Base-by-base conservation (phyloP, 2,888 invertebrate species). In the Colostygia pectinataria region DNA sequence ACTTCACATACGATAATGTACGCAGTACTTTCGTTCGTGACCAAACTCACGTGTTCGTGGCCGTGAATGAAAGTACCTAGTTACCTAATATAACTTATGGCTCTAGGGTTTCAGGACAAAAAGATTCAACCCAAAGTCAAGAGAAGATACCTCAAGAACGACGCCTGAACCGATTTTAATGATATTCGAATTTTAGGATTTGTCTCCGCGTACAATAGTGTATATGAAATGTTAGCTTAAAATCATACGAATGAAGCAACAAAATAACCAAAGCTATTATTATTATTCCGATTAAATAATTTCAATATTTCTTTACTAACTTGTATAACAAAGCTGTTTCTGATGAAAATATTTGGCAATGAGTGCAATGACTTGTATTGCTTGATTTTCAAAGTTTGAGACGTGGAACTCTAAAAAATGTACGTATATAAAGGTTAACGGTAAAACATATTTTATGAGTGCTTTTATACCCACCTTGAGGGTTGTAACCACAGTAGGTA, bases 381-480 rank as follows among this genome's bases (percentile, higher is more conserved):
- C 13, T 24, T 37, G 25, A 25, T 13, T 37, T 37, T 36, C 12
- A 36, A 5, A n/a, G 25, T 25, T 15, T 15, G 31, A 14, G 8
- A 49, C 53, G 50, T 62, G 45, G 52, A 64, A 61, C 52, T 60
- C 42, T 38, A 55, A 53, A 53, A 64, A 68, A 66, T 57, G 14
- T 14, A 29, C 49, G 43, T 54, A 54, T 42, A 55, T 51, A 34
- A 55, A 46, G 8, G 39, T 13, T 36, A 61, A 62, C 49, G 29
- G 44, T 14, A 54, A 40, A 45, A 62, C 64, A 69, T 63, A 57
- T 66, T 66, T 66, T 59, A 63, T 54, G 61, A 58, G 51, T 33
- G 46, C 49, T 62, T 63, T 64, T 62, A 58, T 61, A 49, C 41
- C 10, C 23, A 14, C 15, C 27, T 38, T 34, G 43, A 42, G 27